Evolutionary conservation across 1,140 invertebrate species (phyloP), one percentile per base, ranked within the genome.

Genomic region (Atta texana): DNA sequence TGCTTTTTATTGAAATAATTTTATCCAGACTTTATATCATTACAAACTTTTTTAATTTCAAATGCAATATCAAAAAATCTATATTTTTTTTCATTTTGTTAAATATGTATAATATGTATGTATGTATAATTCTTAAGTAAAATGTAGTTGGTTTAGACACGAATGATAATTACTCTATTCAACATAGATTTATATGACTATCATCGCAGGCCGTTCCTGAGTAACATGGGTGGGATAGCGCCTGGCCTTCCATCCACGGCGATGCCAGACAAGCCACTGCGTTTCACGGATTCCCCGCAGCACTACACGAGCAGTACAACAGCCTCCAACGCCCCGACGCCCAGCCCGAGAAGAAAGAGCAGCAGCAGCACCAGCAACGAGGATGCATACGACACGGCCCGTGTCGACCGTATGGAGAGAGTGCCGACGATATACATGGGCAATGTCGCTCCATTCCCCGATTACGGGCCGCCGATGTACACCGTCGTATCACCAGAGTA

Each of bases 241-340:
- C 93, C 95, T 28, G 93, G 93, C 75, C 91, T 94, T 87, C 89
- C 93, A 53, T 84, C 91, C 10, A 88, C 76, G n/a, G 86, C 93
- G 3, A 90, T 94, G 51, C 87, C 89, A 2, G 94, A 96, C 71
- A 97, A 97, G 91, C 97, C 97, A 1, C 93, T 97, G 14, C 94
- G 97, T 31, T 98, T 97, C 91, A 97, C 97, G 0, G 97, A 98
- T 93, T 97, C 97, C 1, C 97, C 97, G 3, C 96, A 97, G 82
- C 97, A 97, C 89, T 96, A 97, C 87, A 92, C 93, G 2, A 93
- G 90, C 28, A 92, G 87, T 49, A 91, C 91, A 55, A 90, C 91
- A 53, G 92, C 93, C 77, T 93, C 93, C 1, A 94, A 96, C 80
- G 96, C 96, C 0, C 96, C 97, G n/a, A 97, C 97, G 18, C 97